Percentiles rank a stretch among this genome's conserved stretches.
Conservation (phyloP, 2,113 vertebrate genomes). For the Meles meles region DNA sequence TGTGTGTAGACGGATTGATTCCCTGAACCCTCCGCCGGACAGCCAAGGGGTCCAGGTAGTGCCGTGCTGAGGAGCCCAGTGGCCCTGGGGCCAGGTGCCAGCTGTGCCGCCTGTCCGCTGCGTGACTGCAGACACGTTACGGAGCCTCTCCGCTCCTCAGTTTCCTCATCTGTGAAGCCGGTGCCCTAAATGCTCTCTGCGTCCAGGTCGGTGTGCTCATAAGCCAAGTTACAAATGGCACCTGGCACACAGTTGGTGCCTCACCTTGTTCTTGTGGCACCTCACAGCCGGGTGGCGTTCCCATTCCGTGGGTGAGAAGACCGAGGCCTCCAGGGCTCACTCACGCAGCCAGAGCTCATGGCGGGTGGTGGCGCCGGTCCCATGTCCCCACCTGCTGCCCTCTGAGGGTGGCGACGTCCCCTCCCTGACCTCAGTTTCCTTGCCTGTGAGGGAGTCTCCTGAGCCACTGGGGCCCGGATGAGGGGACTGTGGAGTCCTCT, state of each 20-base stretch:
- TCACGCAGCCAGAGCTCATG: background rate
- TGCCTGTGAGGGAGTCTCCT: background rate
- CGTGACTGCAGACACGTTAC: background rate
- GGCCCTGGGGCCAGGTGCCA: background rate
- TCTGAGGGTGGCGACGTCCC: background rate
- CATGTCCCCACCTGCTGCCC: background rate
- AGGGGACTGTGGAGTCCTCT: background rate
- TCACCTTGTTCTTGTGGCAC: background rate
- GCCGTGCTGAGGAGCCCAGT: background rate
- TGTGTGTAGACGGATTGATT: background rate
- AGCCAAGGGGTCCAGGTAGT: background rate
- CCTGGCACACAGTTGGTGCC: background rate
- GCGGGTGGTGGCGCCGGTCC: fast-evolving
- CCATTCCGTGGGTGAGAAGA: background rate
- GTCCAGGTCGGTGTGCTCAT: too few relatives aligned
- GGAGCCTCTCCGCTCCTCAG: background rate
- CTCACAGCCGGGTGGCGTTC: background rate
- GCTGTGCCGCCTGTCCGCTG: background rate
- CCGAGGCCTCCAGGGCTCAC: background rate
- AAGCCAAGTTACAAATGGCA: background rate
- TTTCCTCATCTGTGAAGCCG: background rate
- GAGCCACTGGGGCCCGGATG: background rate
- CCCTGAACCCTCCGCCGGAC: background rate
- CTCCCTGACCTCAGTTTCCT: background rate
- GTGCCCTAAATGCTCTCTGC: fast-evolving